Conservation (phyloP, 2,888 invertebrate species). For the Meteorus cinctellus region DNA sequence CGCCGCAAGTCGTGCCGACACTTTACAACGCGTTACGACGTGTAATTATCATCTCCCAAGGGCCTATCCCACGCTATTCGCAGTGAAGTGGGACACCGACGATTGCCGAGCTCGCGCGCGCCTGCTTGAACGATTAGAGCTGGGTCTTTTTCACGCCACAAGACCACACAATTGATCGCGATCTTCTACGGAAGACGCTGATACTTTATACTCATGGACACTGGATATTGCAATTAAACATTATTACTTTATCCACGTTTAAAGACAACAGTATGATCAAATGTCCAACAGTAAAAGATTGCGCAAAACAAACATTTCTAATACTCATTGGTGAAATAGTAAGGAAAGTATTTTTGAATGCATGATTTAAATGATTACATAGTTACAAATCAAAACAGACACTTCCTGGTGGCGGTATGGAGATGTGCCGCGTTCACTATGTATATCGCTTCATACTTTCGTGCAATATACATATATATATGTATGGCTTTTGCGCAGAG, state of each 20-base stretch:
- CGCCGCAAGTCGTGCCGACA: constrained; percentile 36
- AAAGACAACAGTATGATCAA: neutral
- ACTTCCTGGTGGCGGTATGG: constrained; percentile 36
- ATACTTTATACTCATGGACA: neutral
- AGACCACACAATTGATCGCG: constrained; percentile 41
- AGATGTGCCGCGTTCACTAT: constrained; percentile 14
- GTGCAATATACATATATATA: neutral
- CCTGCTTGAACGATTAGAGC: constrained; percentile 61
- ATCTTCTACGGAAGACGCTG: neutral
- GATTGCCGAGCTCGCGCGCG: constrained; percentile 57
- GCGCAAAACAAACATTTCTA: neutral
- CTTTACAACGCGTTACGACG: constrained; percentile 39
- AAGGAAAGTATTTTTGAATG: neutral
- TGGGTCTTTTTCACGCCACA: constrained; percentile 36
- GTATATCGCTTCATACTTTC: neutral
- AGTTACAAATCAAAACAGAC: constrained; percentile 5
- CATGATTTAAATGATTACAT: constrained; percentile 6
- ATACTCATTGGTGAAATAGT: neutral
- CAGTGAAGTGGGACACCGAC: constrained; percentile 62
- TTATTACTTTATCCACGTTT: neutral
- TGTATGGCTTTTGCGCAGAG: constrained; percentile 11
- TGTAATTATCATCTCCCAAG: constrained; percentile 70
- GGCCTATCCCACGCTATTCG: constrained; percentile 69
- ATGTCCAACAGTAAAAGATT: neutral
- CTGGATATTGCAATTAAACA: neutral